Evolutionary conservation across 2,888 invertebrate species (phyloP).

Genomic region (Itoplectis maculator): DNA sequence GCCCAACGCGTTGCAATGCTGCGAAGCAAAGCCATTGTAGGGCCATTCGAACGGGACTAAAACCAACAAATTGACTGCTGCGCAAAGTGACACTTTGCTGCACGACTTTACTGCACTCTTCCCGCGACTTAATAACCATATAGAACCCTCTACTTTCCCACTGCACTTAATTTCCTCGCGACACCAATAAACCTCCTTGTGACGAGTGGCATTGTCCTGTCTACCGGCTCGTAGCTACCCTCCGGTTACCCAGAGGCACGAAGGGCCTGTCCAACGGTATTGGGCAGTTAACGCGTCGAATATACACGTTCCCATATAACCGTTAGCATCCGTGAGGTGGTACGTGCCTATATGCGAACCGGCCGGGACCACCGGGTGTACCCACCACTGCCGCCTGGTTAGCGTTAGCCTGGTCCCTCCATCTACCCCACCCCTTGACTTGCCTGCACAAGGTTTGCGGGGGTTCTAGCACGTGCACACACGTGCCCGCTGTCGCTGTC

Average conservation of each 20-base stretch:
- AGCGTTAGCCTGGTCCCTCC: conserved; percentile 5
- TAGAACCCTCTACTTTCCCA: no score
- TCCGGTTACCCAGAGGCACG: no score
- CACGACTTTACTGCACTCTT: no score
- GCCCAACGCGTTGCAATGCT: no score
- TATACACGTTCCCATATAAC: conserved; percentile 27
- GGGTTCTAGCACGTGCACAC: conserved; percentile 1
- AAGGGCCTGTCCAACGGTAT: conserved; percentile 15
- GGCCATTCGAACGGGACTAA: no score
- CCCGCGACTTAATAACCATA: no score
- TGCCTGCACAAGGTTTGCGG: neutral
- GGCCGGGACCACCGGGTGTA: neutral
- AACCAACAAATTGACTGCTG: no score
- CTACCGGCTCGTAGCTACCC: neutral
- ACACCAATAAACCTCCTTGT: conserved; percentile 9
- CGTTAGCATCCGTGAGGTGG: conserved; percentile 15
- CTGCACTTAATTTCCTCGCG: no score
- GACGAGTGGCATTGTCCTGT: conserved; percentile 35
- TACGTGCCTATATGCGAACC: neutral
- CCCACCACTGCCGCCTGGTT: conserved; percentile 7
- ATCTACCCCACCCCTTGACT: neutral
- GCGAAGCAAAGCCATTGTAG: no score
- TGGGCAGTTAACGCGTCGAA: conserved; percentile 35
- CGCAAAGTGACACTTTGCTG: no score
- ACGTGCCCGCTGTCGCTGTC: conserved; percentile 42